Conservation (phyloP, 2,888 invertebrate genomes). For the Epistrophe eligans region DNA sequence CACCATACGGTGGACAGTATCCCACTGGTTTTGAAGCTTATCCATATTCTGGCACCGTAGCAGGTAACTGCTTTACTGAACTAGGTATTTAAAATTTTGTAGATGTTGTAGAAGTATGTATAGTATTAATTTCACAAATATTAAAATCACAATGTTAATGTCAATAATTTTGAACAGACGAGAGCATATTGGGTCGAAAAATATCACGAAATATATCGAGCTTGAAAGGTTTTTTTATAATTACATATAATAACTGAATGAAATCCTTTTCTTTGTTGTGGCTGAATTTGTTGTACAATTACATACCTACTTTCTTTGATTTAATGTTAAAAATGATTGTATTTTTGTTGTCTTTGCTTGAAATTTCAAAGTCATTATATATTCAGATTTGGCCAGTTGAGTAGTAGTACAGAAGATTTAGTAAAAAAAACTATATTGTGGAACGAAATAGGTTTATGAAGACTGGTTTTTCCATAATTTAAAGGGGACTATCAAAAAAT, state of each 20-base stretch:
- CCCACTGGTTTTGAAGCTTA: constrained; percentile 70
- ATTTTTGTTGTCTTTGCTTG: constrained; percentile 8
- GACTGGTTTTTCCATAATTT: too few species aligned
- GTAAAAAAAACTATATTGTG: too few species aligned
- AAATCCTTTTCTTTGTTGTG: constrained; percentile 17
- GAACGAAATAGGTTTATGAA: too few species aligned
- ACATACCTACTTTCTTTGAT: not conserved
- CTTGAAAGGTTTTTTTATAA: not conserved
- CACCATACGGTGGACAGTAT: constrained; percentile 68
- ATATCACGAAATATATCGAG: not conserved
- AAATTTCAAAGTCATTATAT: not conserved
- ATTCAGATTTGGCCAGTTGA: not conserved
- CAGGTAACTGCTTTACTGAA: constrained; percentile 71
- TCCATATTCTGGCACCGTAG: constrained; percentile 67
- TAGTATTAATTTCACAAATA: not conserved
- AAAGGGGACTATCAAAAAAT: too few species aligned
- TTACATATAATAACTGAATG: constrained; percentile 7
- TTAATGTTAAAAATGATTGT: not conserved
- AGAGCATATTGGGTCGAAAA: not conserved
- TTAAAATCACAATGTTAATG: constrained; percentile 15
- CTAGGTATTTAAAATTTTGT: constrained; percentile 45
- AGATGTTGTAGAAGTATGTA: constrained; percentile 28
- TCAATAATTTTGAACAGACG: not conserved
- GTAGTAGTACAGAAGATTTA: too few species aligned
- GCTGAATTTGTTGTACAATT: not conserved